Conservation (phyloP, 2,888 invertebrate genomes). For the Tineola bisselliella region DNA sequence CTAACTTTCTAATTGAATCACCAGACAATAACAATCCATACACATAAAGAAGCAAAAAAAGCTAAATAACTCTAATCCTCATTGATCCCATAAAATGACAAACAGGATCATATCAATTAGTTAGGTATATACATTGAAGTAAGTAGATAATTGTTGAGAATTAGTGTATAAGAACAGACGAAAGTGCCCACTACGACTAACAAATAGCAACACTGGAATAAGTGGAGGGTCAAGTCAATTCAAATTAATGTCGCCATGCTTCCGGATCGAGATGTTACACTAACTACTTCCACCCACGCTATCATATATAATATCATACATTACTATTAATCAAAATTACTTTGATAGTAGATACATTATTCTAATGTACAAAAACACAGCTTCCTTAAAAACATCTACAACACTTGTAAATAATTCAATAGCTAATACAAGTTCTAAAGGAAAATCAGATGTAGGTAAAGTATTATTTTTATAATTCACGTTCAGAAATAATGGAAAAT, state of each 20-base stretch:
- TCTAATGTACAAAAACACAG: not conserved
- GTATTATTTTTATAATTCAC: no score
- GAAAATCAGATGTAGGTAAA: no score
- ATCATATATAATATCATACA: not conserved
- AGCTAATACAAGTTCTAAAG: no score
- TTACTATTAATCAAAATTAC: slow-evolving; percentile 4
- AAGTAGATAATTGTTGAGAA: no score
- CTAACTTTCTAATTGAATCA: not conserved
- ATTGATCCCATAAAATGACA: no score
- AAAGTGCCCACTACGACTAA: not conserved
- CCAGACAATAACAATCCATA: not conserved
- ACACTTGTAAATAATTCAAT: no score
- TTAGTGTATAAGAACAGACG: not conserved
- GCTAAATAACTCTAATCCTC: no score
- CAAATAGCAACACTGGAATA: not conserved
- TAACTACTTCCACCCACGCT: slow-evolving; percentile 3
- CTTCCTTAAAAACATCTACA: not conserved
- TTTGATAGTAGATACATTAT: not conserved
- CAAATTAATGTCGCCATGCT: slow-evolving; percentile 20
- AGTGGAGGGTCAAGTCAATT: slow-evolving; percentile 63
- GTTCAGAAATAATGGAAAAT: not conserved
- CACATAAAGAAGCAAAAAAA: slow-evolving; percentile 12
- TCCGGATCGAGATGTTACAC: slow-evolving; percentile 6
- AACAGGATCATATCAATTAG: no score
- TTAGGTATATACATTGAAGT: no score